Evolutionary conservation across 2,797 vertebrate species (phyloP), one percentile per base, ranked within the genome.

Genomic region (Periophthalmus magnuspinnatus): DNA sequence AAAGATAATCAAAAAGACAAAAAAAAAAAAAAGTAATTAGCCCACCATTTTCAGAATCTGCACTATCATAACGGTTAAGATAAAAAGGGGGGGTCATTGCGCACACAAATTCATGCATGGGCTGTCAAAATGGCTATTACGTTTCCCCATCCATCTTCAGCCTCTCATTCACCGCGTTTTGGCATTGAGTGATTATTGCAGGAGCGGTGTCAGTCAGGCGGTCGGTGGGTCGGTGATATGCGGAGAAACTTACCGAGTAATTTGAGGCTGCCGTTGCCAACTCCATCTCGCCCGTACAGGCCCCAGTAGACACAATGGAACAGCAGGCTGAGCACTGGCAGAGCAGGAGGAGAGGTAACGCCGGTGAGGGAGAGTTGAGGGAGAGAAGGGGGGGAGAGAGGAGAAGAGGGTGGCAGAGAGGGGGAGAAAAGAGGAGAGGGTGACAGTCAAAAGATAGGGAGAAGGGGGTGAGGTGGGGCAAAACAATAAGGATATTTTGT

Each of bases 241-340:
- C 62, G 69, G 33, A 65, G 74, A 60, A 74, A 89, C 91, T 90
- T 84, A 91, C 90, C 90, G 1, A 92, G 86, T 81, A 95, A 85
- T 86, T 96, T 96, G 85, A 97, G 90, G 74, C 95, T 95, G 74
- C 92, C 88, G 0, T 94, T 97, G 74, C 96, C 96, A 63, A 96
- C 90, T 61, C 96, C 96, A 16, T 96, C 94, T 24, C 90, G 91
- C 21, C 96, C 96, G 75, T 97, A 97, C 74, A 96, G 93, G 62
- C 96, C 95, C 96, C 96, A 97, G 82, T 96, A 97, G 84, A 95
- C 91, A 87, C 95, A 97, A 86, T 97, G 96, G 86, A 96, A 96
- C 81, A 96, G 91, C 83, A 97, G 92, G 88, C 96, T 97, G 85
- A 97, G 91, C 64, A 96, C 96, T 97, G 83, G 65, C 72, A 80